Evolutionary conservation across 2,797 vertebrate species (phyloP).

Genomic region (Siniperca undulata): DNA sequence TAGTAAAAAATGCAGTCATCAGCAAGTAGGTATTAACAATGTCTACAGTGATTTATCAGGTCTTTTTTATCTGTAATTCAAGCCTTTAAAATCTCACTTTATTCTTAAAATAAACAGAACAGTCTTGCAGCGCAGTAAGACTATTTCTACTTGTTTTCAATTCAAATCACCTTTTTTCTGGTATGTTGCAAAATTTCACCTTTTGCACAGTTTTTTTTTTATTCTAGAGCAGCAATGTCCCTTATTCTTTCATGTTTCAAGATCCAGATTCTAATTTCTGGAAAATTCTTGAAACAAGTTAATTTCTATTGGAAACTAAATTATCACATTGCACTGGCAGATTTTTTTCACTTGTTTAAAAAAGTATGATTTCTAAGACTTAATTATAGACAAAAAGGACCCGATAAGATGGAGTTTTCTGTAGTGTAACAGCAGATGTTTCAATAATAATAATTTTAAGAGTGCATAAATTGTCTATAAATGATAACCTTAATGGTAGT

Average conservation of each 20-base stretch:
- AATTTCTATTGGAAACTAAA: not conserved
- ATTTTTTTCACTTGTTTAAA: not conserved
- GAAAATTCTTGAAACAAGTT: not conserved
- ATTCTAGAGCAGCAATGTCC: not conserved
- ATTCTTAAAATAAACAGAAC: not conserved
- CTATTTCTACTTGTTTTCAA: not conserved
- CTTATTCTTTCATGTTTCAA: not conserved
- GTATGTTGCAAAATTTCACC: no score
- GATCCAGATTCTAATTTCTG: not conserved
- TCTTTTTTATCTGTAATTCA: not conserved
- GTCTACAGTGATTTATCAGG: not conserved
- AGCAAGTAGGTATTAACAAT: not conserved
- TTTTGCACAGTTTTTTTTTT: not conserved
- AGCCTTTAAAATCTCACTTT: not conserved
- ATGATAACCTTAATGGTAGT: not conserved
- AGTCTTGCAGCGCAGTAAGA: not conserved
- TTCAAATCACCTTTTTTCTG: not conserved
- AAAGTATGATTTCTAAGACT: not conserved
- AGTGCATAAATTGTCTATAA: not conserved
- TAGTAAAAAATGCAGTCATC: not conserved
- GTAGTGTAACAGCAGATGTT: not conserved
- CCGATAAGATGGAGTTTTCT: not conserved
- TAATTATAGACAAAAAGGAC: not conserved
- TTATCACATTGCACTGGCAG: not conserved
- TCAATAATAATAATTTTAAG: not conserved